phyloP scores from a whole-genome alignment of 2,113 vertebrate genomes.

The Eidolon helvum region DNA sequence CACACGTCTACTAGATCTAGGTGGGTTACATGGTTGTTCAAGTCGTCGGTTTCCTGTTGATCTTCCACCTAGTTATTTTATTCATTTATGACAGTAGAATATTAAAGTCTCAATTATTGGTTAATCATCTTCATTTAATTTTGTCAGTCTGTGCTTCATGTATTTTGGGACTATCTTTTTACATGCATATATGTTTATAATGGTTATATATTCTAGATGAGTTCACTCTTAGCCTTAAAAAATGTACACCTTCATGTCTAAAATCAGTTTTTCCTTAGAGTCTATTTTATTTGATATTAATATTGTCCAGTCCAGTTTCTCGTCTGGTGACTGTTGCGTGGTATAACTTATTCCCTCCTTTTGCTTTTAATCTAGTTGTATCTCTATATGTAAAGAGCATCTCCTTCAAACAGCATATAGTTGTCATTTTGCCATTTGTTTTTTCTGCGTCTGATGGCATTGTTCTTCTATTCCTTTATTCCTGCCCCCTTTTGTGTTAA shows the following conservation, averaged over 20 bases:
- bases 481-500: not conserved
- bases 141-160: not conserved
- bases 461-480: not conserved
- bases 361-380: accelerated
- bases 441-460: accelerated
- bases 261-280: not conserved
- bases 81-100: accelerated
- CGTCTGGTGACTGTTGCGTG: accelerated
- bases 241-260: not conserved
- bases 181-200: accelerated
- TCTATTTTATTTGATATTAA: accelerated
- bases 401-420: not conserved
- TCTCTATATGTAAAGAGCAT: accelerated
- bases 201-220: accelerated
- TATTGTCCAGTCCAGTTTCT: accelerated
- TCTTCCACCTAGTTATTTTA: accelerated
- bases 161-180: not conserved
- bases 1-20: accelerated
- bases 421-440: too few relatives aligned
- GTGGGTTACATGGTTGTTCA: too few relatives aligned
- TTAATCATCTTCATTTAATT: accelerated
- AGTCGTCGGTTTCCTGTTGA: accelerated
- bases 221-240: not conserved
- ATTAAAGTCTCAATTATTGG: accelerated
- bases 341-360: not conserved